Conservation (phyloP, 2,888 invertebrate species). For the Idaea biselata region DNA sequence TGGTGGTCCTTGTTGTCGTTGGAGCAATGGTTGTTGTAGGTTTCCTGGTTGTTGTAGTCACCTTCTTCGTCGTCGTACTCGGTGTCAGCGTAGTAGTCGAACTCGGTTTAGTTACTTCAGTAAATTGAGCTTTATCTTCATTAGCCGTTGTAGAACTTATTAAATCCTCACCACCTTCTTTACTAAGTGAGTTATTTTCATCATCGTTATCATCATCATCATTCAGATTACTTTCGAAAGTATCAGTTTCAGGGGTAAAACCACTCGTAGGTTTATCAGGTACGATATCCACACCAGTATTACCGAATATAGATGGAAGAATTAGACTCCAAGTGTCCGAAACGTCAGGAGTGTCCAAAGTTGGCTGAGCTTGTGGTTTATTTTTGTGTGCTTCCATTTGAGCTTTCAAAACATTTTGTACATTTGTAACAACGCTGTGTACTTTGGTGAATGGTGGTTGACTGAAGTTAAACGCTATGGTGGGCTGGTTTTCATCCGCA, state of each 20-base stretch:
- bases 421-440: slow-evolving; percentile 89
- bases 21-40: slow-evolving; percentile 11
- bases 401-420: slow-evolving; percentile 90
- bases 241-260: slow-evolving; percentile 70
- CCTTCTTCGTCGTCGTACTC: slow-evolving; percentile 24
- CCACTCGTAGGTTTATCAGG: slow-evolving; percentile 71
- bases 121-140: slow-evolving; percentile 23
- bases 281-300: slow-evolving; percentile 82
- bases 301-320: slow-evolving; percentile 89
- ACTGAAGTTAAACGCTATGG: slow-evolving; percentile 70
- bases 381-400: slow-evolving; percentile 85
- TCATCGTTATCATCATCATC: slow-evolving; percentile 33
- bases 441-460: slow-evolving; percentile 85
- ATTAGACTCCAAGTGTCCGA: slow-evolving; percentile 91
- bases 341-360: slow-evolving; percentile 86
- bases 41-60: slow-evolving; percentile 25
- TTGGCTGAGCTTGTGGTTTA: slow-evolving; percentile 62
- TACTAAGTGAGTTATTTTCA: slow-evolving; percentile 51
- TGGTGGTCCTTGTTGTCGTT: slow-evolving; percentile 15
- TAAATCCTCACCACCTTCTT: slow-evolving; percentile 53
- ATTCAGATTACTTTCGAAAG: slow-evolving; percentile 49
- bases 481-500: slow-evolving; percentile 72
- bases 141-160: slow-evolving; percentile 39
- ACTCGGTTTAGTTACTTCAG: slow-evolving; percentile 19
- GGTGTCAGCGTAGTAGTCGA: slow-evolving; percentile 23